phyloP scores from a whole-genome alignment of 2,797 vertebrate species.

The Arctocebus calabarensis region DNA sequence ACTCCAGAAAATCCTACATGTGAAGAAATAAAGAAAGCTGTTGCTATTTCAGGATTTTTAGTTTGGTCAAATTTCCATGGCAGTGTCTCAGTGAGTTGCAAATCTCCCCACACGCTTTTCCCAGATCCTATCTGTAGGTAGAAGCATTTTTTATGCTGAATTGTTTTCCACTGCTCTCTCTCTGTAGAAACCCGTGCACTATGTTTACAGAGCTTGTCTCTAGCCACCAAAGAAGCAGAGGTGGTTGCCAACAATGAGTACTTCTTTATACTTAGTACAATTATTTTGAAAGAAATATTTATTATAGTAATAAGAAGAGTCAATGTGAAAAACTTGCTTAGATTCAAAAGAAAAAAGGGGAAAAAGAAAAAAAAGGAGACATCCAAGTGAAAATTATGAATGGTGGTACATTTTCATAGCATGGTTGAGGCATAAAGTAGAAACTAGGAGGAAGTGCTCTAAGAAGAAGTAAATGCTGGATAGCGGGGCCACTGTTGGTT shows the following conservation, averaged over 20 bases:
- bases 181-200: not conserved
- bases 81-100: not conserved
- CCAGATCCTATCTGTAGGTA: not conserved
- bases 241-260: not conserved
- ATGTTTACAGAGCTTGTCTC: not conserved
- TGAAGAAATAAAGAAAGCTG: not conserved
- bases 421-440: not conserved
- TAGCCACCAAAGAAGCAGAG: not conserved
- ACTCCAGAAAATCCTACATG: not conserved
- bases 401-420: constrained; percentile 32
- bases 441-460: not conserved
- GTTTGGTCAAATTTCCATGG: not conserved
- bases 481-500: not conserved
- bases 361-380: not conserved
- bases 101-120: not conserved
- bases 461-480: not conserved
- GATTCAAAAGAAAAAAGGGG: not conserved
- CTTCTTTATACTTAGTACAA: not conserved
- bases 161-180: not conserved
- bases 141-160: not conserved
- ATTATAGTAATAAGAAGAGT: not conserved
- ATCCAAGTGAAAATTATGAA: not conserved
- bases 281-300: not conserved
- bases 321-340: not conserved
- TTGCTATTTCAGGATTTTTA: not conserved